Evolutionary conservation across 2,888 invertebrate species (phyloP).

Genomic region (Abrostola triplasia): DNA sequence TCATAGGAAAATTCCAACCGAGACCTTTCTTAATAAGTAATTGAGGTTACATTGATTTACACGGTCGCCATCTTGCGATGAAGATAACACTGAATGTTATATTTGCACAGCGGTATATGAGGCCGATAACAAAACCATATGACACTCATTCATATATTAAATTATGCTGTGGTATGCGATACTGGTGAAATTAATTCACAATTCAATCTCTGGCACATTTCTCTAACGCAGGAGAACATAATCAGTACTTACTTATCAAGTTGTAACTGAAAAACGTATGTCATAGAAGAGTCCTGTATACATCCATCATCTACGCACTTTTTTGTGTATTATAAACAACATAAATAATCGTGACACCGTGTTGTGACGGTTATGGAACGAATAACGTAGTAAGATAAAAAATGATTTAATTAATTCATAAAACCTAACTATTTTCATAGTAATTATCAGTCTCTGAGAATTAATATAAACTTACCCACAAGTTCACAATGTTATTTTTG

Average conservation of each 20-base stretch:
- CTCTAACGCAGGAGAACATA: background rate
- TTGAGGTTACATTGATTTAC: constrained; percentile 87
- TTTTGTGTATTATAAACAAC: constrained; percentile 12
- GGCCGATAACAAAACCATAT: constrained; percentile 69
- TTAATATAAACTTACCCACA: constrained; percentile 8
- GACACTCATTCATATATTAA: constrained; percentile 66
- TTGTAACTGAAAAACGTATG: background rate
- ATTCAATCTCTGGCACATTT: background rate
- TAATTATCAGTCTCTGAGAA: background rate
- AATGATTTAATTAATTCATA: constrained; percentile 9
- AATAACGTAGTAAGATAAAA: constrained; percentile 14
- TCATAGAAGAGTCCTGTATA: background rate
- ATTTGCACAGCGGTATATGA: constrained; percentile 76
- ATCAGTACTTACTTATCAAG: background rate
- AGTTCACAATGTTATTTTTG: constrained; percentile 21
- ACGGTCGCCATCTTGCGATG: constrained; percentile 76
- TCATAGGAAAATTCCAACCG: constrained; percentile 80
- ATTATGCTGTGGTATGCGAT: constrained; percentile 36
- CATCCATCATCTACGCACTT: constrained; percentile 12
- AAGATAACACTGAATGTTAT: constrained; percentile 76
- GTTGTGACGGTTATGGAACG: constrained; percentile 6
- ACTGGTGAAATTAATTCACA: constrained; percentile 23
- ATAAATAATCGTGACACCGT: constrained; percentile 11
- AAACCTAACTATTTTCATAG: background rate
- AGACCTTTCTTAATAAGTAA: constrained; percentile 84